Base-by-base conservation (phyloP, 2,888 invertebrate genomes). In the Galerucella nymphaeae region DNA sequence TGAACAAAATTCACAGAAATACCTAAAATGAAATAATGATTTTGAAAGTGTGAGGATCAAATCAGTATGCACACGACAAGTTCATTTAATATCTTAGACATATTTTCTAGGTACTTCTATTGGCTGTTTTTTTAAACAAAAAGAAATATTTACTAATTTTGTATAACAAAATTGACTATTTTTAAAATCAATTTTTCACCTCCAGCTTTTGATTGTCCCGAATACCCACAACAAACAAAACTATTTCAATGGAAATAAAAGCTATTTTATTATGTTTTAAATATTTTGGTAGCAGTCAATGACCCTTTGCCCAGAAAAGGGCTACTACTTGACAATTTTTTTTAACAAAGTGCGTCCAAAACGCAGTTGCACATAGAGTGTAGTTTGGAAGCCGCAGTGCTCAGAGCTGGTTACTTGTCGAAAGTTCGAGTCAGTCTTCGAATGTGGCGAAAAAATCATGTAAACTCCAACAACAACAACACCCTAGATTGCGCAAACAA, bases 381-480 rank as follows among this genome's bases (percentile, higher is more conserved):
- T 77, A 73, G 77, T 82, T 80, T 83, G 82, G 81, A 83, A 84
- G 83, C 84, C 82, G 83, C 80, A 77, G 82, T 82, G 82, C 81
- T 82, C 80, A 77, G 75, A 78, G 76, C 71, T 74, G 73, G 73
- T 76, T 74, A 77, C 67, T 78, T 74, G 74, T 74, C 78, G 74
- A 79, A 78, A 77, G 66, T 66, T 61, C 42, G 57, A 59, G 55
- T 41, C 18, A 62, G 42, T 62, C 41, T 62, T 62, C 41, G 61
- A 42, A 62, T 42, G 42, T 42, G 53, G 53, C 53, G 10, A 8
- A 53, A 53, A 16, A 18, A 18, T 53, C 18, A 53, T 9, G 9
- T 53, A 2, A 48, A 18, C 53, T 53, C 0, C 16, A 53, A 16
- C 9, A 53, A 53, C 9, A 53, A 53, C 18, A 18, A 53, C 53